Conservation (phyloP, 2,113 vertebrate species). For the Elaphurus davidianus region DNA sequence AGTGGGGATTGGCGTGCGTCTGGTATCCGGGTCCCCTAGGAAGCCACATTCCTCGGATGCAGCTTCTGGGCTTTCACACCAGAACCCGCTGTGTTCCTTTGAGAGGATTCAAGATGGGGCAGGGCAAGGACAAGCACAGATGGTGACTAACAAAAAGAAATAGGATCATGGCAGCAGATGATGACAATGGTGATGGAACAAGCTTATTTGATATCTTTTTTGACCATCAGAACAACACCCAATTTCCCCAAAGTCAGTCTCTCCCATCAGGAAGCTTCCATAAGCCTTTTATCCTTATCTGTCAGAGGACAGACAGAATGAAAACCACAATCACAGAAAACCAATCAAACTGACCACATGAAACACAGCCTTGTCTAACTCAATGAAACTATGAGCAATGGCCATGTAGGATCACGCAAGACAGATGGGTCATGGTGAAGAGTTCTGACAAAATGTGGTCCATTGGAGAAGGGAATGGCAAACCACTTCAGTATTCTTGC, state of each 20-base stretch:
- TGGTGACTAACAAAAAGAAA: neutral
- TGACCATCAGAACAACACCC: neutral
- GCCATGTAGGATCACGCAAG: neutral
- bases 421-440: neutral
- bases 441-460: neutral
- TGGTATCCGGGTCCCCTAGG: neutral
- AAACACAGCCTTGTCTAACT: neutral
- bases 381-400: neutral
- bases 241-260: neutral
- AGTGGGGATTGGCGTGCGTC: neutral
- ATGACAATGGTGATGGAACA: neutral
- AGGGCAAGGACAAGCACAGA: neutral
- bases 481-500: neutral
- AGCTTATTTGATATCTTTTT: neutral
- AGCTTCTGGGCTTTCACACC: neutral
- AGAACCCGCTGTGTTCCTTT: accelerated
- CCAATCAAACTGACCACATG: neutral
- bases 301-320: neutral
- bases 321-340: neutral
- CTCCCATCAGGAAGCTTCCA: neutral
- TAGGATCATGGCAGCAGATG: neutral
- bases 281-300: neutral
- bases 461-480: neutral
- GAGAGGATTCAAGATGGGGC: neutral
- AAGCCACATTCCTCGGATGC: neutral